Evolutionary conservation across 2,797 vertebrate genomes (phyloP).

Genomic region (Chelonia mydas): DNA sequence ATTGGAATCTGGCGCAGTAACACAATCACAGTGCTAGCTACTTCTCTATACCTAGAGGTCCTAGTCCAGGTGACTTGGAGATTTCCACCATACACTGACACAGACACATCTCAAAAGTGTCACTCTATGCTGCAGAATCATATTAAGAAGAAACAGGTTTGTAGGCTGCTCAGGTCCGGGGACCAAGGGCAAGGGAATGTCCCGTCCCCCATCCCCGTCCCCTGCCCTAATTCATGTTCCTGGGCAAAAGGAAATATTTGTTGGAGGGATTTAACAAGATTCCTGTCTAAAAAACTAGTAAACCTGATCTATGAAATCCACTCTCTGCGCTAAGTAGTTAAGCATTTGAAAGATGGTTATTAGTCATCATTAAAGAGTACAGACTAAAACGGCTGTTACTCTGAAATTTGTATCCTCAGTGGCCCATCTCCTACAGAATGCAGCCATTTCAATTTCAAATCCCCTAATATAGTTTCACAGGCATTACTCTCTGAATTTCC

Average conservation of each 20-base stretch:
- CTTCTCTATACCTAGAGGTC: background rate
- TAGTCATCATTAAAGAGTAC: fast-evolving
- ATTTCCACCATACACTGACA: fast-evolving
- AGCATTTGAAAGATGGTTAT: background rate
- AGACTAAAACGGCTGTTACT: too few species aligned
- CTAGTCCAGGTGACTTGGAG: background rate
- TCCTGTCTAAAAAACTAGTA: background rate
- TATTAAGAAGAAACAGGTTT: background rate
- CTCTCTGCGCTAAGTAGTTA: background rate
- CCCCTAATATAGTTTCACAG: background rate
- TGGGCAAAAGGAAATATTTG: fast-evolving
- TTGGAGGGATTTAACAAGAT: background rate
- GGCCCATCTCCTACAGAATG: background rate
- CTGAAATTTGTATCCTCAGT: background rate
- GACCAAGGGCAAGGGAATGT: background rate
- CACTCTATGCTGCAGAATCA: background rate
- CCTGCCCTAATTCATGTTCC: fast-evolving
- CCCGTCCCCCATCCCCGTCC: fast-evolving
- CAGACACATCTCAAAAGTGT: background rate
- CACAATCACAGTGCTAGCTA: fast-evolving
- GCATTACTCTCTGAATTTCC: background rate
- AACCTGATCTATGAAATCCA: background rate
- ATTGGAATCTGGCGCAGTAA: background rate
- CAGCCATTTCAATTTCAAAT: background rate
- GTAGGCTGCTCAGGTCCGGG: background rate